phyloP scores from a whole-genome alignment of 2,888 invertebrate species.

The Thera obeliscata region DNA sequence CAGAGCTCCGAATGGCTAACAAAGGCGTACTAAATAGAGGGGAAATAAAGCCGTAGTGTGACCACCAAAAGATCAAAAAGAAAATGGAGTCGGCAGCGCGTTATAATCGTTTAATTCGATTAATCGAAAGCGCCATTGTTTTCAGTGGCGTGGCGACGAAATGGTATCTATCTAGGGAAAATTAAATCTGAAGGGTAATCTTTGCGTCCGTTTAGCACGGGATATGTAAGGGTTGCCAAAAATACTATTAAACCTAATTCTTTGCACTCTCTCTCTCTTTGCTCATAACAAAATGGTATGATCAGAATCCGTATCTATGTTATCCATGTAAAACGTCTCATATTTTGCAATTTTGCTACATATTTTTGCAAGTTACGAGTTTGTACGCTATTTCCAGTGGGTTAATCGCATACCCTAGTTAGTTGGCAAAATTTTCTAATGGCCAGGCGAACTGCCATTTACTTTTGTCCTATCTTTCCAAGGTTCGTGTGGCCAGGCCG shows the following conservation, averaged over 20 bases:
- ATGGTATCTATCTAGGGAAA: slow-evolving; percentile 55
- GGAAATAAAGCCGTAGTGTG: slow-evolving; percentile 32
- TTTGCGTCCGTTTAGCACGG: slow-evolving; percentile 50
- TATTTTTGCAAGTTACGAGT: no score
- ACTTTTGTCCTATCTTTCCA: slow-evolving; percentile 21
- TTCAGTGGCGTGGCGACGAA: slow-evolving; percentile 43
- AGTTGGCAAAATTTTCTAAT: not conserved
- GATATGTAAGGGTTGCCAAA: slow-evolving; percentile 46
- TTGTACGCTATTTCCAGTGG: no score
- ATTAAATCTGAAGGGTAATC: slow-evolving; percentile 57
- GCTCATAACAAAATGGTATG: no score
- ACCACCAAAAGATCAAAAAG: slow-evolving; percentile 38
- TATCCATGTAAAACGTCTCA: no score
- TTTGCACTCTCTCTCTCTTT: no score
- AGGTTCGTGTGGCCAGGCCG: slow-evolving; percentile 23
- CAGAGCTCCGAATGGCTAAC: slow-evolving; percentile 9
- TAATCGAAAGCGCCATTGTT: slow-evolving; percentile 47
- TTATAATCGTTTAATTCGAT: slow-evolving; percentile 54
- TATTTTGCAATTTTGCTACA: no score
- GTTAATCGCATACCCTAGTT: not conserved
- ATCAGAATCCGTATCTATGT: no score
- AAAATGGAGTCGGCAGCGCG: slow-evolving; percentile 33
- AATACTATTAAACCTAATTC: no score
- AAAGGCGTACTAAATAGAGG: slow-evolving; percentile 20
- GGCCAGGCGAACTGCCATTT: slow-evolving; percentile 3